Evolutionary conservation across 1,140 invertebrate genomes (phyloP), one percentile per base, ranked within the genome.

Genomic region (Carposina sasakii): DNA sequence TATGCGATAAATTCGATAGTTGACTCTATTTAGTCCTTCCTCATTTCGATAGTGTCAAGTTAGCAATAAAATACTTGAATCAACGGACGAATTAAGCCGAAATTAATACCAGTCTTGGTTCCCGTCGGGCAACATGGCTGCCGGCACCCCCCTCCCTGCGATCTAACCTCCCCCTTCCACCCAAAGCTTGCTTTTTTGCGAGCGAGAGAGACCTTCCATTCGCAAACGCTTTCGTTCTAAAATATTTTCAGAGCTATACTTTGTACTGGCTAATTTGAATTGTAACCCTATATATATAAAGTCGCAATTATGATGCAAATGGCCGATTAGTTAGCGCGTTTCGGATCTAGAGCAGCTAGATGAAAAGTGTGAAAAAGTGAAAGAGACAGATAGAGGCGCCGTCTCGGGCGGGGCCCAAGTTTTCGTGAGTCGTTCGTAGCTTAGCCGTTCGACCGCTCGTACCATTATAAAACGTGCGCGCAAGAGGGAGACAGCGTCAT

Each of bases 351-450:
- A 43, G 16, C 1, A 17, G 46, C 62, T 50, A 65, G 45, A 70
- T 79, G 77, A 84, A 84, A 84, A 84, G 76, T 84, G 79, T 81
- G 74, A 84, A 84, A 84, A 84, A 84, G 57, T 63, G 79, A 84
- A 77, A 84, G 79, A 73, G 79, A 83, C 67, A 73, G 79, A 83
- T 83, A 83, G 76, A 79, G 74, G 68, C 69, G 57, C 65, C 74
- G 74, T 81, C 79, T 83, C 79, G 79, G 79, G 79, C 77, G 77
- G 79, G 62, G 77, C 75, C 58, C 74, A 83, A 83, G 79, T 81
- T 81, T 76, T 81, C 77, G 77, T 79, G 77, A 81, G 72, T 83
- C 77, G 73, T 81, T 81, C 72, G 68, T 65, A 71, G 77, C 66
- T 83, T 79, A 81, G 76, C 67, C 71, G 64, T 73, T 46, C 65